Base-by-base conservation (phyloP, 2,797 vertebrate species). In the Phrynocephalus vlangalii region DNA sequence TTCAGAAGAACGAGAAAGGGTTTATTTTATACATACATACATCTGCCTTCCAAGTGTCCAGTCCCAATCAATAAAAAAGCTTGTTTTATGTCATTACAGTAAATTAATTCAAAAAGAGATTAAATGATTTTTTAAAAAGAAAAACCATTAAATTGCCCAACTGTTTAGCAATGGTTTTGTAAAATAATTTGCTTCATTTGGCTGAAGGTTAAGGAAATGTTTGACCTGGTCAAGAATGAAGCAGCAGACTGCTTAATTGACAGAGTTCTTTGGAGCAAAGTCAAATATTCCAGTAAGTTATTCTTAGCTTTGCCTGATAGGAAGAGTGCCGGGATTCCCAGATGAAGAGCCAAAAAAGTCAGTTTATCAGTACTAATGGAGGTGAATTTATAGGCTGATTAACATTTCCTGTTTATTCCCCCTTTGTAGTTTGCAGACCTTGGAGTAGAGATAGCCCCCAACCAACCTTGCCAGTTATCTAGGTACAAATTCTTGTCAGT, bases 251-350 rank as follows among this genome's bases (percentile, higher is more conserved):
- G 75, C 82, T 90, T 90, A 90, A 83, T 91, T 48, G 91, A 91
- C 88, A 82, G 92, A 84, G 68, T 70, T 91, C 92, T 66, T 56
- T 91, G 88, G 91, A 92, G 78, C 56, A 88, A 15, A 73, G 90
- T 83, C 90, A 91, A 84, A 73, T 91, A 63, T 87, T 94, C 90
- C 86, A 68, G 9, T 30, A 81, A 20, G 24, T 85, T 73, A 86
- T 93, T 92, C 91, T 88, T 84, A 22, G 15, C 38, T 63, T 88
- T 85, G 72, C 52, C 72, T 89, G 88, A 18, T 26, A 67, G 50
- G 73, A 86, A 80, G 87, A 84, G 86, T 75, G 86, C 50, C 81
- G 91, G 0, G 85, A 56, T 72, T 82, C 73, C 60, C 89, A 90
- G 86, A 86, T 87, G n/a, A 71, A 60, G 38, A 60, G 30, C 52